Percentiles rank a stretch among this genome's conserved stretches.
Evolutionary conservation across 1,140 invertebrate genomes (phyloP).

Genomic region (Sarcophaga bullata): DNA sequence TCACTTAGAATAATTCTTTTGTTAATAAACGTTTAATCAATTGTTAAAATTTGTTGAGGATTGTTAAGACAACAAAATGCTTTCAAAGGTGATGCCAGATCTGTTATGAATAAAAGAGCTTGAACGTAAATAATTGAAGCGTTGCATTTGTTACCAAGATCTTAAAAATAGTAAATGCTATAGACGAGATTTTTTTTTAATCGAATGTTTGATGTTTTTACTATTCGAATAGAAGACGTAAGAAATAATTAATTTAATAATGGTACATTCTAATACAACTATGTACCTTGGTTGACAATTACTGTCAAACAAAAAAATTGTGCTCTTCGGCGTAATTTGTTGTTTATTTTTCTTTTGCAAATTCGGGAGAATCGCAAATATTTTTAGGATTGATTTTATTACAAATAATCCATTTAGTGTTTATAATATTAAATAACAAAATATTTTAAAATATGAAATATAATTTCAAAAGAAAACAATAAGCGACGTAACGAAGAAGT

Average conservation of each 20-base stretch:
- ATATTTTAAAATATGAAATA: background rate
- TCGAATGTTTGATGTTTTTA: no score
- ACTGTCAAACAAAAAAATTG: background rate
- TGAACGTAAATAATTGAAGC: no score
- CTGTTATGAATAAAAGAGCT: no score
- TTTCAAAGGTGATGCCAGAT: background rate
- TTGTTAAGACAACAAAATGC: background rate
- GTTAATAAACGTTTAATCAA: background rate
- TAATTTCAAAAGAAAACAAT: background rate
- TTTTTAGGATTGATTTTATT: background rate
- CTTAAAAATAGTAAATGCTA: no score
- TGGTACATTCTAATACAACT: background rate
- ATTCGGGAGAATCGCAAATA: background rate
- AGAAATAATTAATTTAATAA: no score
- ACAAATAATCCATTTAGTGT: no score
- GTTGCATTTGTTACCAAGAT: no score
- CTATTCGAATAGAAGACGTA: no score
- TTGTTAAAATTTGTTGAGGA: background rate
- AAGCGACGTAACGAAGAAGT: background rate
- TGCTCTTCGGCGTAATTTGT: constrained; percentile 22
- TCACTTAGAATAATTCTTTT: background rate
- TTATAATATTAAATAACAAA: background rate
- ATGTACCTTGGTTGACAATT: background rate
- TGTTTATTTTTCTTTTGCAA: background rate
- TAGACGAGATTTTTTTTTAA: no score